Conservation (phyloP, 2,888 invertebrate species). For the Chloroclysta siterata region DNA sequence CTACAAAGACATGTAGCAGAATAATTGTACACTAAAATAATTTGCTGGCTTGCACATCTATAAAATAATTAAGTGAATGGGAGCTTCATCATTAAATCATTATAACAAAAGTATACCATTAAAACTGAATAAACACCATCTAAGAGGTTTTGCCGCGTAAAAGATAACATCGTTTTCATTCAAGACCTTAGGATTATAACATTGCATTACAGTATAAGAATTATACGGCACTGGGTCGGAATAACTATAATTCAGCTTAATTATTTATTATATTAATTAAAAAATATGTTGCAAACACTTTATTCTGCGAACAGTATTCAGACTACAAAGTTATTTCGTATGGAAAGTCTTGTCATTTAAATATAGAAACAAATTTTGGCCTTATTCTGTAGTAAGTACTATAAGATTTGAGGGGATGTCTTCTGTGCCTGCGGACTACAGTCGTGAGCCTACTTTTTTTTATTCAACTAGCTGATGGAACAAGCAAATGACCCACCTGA, state of each 20-base stretch:
- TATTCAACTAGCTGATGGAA: too few species aligned
- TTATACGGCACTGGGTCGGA: slow-evolving; percentile 26
- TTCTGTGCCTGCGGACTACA: too few species aligned
- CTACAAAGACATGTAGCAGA: slow-evolving; percentile 49
- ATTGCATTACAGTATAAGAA: slow-evolving; percentile 51
- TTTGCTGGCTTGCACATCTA: slow-evolving; percentile 57
- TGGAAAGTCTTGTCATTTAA: too few species aligned
- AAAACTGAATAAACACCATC: slow-evolving; percentile 72
- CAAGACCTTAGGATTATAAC: slow-evolving; percentile 43
- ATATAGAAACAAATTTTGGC: too few species aligned
- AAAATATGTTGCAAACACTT: too few species aligned
- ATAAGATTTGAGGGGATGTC: too few species aligned
- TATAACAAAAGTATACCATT: slow-evolving; percentile 69
- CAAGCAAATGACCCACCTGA: too few species aligned
- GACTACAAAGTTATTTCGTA: too few species aligned
- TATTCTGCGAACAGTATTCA: too few species aligned
- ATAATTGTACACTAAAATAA: slow-evolving; percentile 55
- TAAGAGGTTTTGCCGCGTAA: slow-evolving; percentile 56
- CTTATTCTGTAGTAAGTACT: too few species aligned
- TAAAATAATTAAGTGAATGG: slow-evolving; percentile 64
- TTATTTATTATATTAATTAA: too few species aligned
- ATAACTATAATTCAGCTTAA: neutral
- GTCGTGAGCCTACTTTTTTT: too few species aligned
- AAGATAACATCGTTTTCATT: slow-evolving; percentile 55
- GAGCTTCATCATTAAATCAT: slow-evolving; percentile 65